Conservation (phyloP, 1,140 invertebrate genomes). For the Zaprionus camerounensis region DNA sequence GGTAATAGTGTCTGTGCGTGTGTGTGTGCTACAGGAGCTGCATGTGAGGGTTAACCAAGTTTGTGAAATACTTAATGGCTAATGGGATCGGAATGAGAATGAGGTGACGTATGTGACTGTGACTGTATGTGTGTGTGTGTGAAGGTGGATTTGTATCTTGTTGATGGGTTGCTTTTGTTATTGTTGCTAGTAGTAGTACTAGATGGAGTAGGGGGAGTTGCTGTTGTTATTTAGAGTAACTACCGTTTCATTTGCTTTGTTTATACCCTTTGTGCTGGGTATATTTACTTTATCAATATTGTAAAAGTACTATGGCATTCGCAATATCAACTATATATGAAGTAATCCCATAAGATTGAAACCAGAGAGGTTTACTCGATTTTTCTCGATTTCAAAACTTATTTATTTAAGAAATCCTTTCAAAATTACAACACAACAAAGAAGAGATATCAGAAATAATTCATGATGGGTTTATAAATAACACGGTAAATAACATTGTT, state of each 20-base stretch:
- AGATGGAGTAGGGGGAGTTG: neutral
- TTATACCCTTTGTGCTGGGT: neutral
- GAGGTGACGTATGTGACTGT: conserved; percentile 44
- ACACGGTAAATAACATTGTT: neutral
- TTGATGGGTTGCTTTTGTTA: neutral
- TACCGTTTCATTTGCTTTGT: conserved; percentile 16
- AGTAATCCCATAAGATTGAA: too few species aligned
- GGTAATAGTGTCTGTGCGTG: conserved; percentile 40
- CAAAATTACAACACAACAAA: too few species aligned
- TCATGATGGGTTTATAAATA: too few species aligned
- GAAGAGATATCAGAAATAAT: too few species aligned
- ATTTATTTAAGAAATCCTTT: too few species aligned
- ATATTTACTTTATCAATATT: too few species aligned
- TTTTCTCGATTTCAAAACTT: too few species aligned
- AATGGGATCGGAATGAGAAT: conserved; percentile 44
- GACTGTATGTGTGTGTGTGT: neutral
- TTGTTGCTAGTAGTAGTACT: neutral
- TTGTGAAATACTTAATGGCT: conserved; percentile 49
- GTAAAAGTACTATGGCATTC: too few species aligned
- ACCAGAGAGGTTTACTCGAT: too few species aligned
- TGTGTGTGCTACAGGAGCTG: conserved; percentile 47
- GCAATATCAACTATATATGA: too few species aligned
- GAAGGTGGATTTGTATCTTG: neutral
- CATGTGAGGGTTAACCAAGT: conserved; percentile 51
- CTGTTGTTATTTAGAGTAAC: neutral